Percentiles rank a stretch among this genome's conserved stretches.
Conservation (phyloP, 1,140 invertebrate genomes). For the Procambarus clarkii region DNA sequence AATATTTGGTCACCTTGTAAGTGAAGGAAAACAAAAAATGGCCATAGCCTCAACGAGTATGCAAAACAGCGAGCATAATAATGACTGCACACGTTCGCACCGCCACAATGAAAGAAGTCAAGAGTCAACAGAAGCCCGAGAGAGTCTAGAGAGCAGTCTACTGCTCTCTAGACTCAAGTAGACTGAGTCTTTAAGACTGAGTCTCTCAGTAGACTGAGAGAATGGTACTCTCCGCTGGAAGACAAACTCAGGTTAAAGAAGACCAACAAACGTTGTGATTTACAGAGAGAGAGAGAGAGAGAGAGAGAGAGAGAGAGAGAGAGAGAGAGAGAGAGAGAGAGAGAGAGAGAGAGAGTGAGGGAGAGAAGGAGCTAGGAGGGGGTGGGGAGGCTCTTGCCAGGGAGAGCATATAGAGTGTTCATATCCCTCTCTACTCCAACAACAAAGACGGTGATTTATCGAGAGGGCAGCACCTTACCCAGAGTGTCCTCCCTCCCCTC, state of each 20-base stretch:
- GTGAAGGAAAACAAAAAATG: neutral
- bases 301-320: too few relatives aligned
- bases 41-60: neutral
- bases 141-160: neutral
- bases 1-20: slow-evolving; percentile 4
- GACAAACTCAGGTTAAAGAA: neutral
- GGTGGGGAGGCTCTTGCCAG: too few relatives aligned
- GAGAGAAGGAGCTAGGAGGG: too few relatives aligned
- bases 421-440: too few relatives aligned
- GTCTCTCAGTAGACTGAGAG: neutral
- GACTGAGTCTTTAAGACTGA: too few relatives aligned
- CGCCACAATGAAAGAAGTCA: neutral
- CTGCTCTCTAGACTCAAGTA: too few relatives aligned
- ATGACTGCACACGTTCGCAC: neutral
- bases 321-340: too few relatives aligned
- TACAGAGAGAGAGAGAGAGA: neutral
- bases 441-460: neutral
- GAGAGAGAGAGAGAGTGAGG: too few relatives aligned
- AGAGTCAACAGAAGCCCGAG: neutral
- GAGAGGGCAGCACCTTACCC: neutral
- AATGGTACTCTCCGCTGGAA: neutral
- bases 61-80: neutral
- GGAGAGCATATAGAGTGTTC: too few relatives aligned
- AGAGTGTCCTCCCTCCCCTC: neutral
- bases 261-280: neutral